phyloP scores from a whole-genome alignment of 2,797 vertebrate species.

The Echiichthys vipera region DNA sequence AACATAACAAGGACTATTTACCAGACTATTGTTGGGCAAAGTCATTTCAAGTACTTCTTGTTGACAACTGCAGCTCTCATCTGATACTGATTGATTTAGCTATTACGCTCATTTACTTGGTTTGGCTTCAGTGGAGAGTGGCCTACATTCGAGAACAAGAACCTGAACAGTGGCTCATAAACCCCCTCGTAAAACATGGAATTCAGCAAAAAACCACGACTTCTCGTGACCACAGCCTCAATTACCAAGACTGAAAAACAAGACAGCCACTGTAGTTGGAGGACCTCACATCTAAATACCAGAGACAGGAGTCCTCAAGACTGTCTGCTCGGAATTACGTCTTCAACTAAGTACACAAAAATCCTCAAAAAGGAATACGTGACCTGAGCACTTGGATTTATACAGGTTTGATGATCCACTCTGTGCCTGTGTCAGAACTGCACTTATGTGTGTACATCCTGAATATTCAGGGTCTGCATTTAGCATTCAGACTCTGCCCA shows the following conservation, averaged over 20 bases:
- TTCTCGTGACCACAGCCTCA: slow-evolving; percentile 20
- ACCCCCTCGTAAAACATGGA: slow-evolving; percentile 44
- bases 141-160: slow-evolving; percentile 7
- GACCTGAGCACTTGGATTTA: neutral
- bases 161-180: slow-evolving; percentile 44
- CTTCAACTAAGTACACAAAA: neutral
- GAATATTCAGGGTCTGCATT: slow-evolving; percentile 3
- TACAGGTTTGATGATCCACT: neutral
- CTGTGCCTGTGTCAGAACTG: neutral
- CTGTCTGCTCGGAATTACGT: neutral
- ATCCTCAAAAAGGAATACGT: neutral
- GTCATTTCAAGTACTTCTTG: neutral
- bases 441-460: slow-evolving; percentile 11
- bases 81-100: slow-evolving; percentile 37
- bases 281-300: slow-evolving; percentile 19
- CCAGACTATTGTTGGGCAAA: neutral
- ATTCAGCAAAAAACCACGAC: slow-evolving; percentile 42
- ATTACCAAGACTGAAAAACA: slow-evolving; percentile 43
- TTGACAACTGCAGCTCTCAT: slow-evolving; percentile 31
- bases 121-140: slow-evolving; percentile 22
- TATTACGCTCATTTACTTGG: slow-evolving; percentile 1
- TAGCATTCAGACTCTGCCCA: slow-evolving; percentile 14
- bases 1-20: neutral
- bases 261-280: slow-evolving; percentile 45
- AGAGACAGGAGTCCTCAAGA: slow-evolving; percentile 7